A percentile compares a stretch with the other conserved stretches of the same genome.
Evolutionary conservation across 2,797 vertebrate genomes (phyloP).

Genomic region (Luscinia luscinia): DNA sequence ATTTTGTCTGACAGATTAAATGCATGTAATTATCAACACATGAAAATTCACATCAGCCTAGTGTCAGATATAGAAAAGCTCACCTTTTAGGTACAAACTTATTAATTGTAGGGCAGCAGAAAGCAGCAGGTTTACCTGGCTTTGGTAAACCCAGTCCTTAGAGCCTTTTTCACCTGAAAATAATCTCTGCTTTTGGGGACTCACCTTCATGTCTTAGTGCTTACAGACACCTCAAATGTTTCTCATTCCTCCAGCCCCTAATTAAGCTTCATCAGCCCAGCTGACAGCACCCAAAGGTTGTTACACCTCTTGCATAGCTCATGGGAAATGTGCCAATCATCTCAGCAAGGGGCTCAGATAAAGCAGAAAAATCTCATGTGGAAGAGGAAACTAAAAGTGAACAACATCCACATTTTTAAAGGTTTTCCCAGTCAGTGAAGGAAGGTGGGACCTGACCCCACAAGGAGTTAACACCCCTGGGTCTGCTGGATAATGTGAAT

Average conservation of each 20-base stretch:
- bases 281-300: not conserved
- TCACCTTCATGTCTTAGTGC: not conserved
- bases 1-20: not conserved
- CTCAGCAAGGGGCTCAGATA: not conserved
- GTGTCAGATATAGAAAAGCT: not conserved
- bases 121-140: not conserved
- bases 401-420: not conserved
- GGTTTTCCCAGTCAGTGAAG: not conserved
- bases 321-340: rapidly evolving
- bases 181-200: not conserved
- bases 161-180: not conserved
- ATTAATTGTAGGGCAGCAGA: not conserved
- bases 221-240: not conserved
- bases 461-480: not conserved
- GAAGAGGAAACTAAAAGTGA: not conserved
- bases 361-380: rapidly evolving
- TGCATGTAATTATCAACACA: not conserved
- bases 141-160: not conserved
- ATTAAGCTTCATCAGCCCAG: not conserved
- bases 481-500: not conserved
- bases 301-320: not conserved
- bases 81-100: not conserved
- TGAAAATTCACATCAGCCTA: not conserved
- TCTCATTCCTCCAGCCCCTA: not conserved
- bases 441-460: not conserved